Conservation (phyloP, 2,113 vertebrate species). For the Neopipo cinnamomea region DNA sequence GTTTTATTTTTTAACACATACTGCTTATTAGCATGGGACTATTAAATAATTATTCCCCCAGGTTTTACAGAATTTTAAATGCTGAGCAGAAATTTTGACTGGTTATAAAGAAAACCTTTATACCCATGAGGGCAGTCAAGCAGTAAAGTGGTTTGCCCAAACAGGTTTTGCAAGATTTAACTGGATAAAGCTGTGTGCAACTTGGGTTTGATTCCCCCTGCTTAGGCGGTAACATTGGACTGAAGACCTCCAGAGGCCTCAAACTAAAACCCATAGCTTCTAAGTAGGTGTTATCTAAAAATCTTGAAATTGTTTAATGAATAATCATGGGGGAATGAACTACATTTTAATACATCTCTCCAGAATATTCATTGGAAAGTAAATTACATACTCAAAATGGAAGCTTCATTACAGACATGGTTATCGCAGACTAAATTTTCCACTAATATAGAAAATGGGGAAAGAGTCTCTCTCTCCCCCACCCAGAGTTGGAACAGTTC, state of each 20-base stretch:
- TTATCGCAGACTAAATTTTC: background rate
- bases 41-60: slow-evolving; percentile 16
- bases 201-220: background rate
- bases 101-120: background rate
- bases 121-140: background rate
- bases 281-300: background rate
- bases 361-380: slow-evolving; percentile 2
- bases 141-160: background rate
- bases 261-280: background rate
- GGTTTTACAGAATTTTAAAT: slow-evolving; percentile 44
- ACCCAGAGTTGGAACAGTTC: slow-evolving; percentile 26
- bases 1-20: slow-evolving; percentile 34
- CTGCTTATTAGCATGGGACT: slow-evolving; percentile 19
- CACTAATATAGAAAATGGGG: background rate
- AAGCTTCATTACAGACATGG: background rate
- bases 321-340: slow-evolving; percentile 23
- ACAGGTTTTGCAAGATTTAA: background rate
- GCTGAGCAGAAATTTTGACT: slow-evolving; percentile 26
- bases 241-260: background rate
- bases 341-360: background rate
- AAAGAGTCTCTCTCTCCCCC: background rate
- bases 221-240: background rate
- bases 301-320: background rate
- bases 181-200: background rate
- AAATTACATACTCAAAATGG: background rate